Conservation (phyloP, 2,113 vertebrate genomes). For the Herpailurus yagouaroundi region DNA sequence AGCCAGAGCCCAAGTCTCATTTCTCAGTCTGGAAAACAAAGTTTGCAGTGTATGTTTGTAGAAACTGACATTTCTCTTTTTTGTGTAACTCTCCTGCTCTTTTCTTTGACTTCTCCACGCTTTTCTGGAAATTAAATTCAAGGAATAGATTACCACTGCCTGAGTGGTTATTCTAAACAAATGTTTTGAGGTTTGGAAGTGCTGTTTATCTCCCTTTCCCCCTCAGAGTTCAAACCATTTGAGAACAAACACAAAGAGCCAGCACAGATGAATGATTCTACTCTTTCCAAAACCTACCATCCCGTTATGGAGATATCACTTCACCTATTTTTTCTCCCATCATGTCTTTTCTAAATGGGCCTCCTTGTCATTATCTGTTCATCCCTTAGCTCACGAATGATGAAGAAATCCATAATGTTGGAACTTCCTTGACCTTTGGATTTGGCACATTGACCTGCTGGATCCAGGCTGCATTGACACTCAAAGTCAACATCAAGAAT, state of each 20-base stretch:
- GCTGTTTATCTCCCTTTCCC: neutral
- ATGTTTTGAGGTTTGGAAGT: neutral
- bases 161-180: neutral
- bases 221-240: neutral
- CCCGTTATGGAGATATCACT: neutral
- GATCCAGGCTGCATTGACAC: conserved; percentile 93
- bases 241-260: neutral
- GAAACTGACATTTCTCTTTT: conserved; percentile 27
- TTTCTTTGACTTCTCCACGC: conserved; percentile 30
- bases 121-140: conserved; percentile 52
- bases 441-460: conserved; percentile 93
- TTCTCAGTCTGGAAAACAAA: neutral
- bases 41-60: neutral
- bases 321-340: neutral
- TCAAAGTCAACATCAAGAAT: conserved; percentile 91
- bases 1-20: neutral
- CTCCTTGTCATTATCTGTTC: conserved; percentile 27
- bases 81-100: neutral
- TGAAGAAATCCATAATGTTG: conserved; percentile 89
- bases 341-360: neutral
- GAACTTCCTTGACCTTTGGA: conserved; percentile 90
- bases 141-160: neutral
- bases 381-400: conserved; percentile 87
- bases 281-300: neutral
- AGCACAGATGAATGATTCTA: neutral